These are phyloP conservation scores for Siphonodentalium dalli DNA, from an alignment of 2,888 invertebrate species.

Conservation along the genomic window DNA sequence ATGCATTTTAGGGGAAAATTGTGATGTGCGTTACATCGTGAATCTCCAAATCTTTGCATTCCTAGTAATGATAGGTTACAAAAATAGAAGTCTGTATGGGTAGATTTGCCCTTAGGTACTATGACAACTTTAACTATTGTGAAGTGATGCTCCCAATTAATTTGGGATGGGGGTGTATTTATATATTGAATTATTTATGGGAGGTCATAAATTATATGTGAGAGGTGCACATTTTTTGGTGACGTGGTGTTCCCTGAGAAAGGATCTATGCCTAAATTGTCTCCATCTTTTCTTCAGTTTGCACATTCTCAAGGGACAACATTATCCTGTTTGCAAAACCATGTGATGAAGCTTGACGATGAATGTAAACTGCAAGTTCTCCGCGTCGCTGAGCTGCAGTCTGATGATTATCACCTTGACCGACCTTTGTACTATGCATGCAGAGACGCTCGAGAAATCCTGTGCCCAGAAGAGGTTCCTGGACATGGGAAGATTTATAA, in stretches of 20 bases:
- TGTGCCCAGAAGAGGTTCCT: slow-evolving; percentile 77
- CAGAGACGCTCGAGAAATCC: slow-evolving; percentile 77
- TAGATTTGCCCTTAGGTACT: no score
- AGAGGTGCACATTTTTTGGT: no score
- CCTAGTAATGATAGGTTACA: no score
- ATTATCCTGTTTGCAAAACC: slow-evolving; percentile 81
- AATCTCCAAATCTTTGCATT: no score
- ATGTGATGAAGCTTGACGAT: slow-evolving; percentile 69
- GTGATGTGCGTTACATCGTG: no score
- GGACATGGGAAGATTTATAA: slow-evolving; percentile 87
- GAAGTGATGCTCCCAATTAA: background rate
- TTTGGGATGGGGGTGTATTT: background rate
- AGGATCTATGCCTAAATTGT: background rate
- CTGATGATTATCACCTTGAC: slow-evolving; percentile 86
- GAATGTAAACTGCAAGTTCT: slow-evolving; percentile 82
- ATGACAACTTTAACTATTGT: no score
- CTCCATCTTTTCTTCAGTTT: slow-evolving; percentile 36
- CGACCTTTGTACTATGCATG: slow-evolving; percentile 89
- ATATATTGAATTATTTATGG: background rate
- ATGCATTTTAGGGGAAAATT: no score
- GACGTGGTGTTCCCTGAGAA: background rate
- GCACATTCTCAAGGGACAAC: slow-evolving; percentile 79
- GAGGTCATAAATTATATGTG: no score
- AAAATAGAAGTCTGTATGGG: no score
- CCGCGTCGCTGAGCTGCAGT: slow-evolving; percentile 86